These are phyloP conservation scores for Gymnorhina tibicen DNA, from an alignment of 2,113 vertebrate genomes.

Conservation along the genomic window DNA sequence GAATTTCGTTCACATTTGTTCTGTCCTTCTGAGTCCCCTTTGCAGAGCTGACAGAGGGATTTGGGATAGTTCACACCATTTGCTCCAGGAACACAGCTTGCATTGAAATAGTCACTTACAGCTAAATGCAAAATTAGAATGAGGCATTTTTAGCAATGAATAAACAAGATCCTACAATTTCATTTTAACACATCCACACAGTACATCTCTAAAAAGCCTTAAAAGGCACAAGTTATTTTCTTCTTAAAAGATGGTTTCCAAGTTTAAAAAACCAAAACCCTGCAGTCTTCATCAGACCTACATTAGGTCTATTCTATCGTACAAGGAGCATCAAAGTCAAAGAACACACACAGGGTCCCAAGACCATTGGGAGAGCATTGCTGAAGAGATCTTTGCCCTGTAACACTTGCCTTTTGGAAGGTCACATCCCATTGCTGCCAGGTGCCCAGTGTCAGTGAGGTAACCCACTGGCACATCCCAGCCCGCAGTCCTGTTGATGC, in stretches of 20 bases:
- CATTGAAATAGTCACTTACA: conserved; percentile 84
- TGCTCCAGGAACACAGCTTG: conserved; percentile 90
- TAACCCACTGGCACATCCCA: conserved; percentile 91
- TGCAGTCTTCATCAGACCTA: neutral
- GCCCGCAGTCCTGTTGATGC: conserved; percentile 84
- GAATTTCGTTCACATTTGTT: conserved; percentile 73
- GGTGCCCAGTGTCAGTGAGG: conserved; percentile 81
- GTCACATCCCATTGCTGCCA: conserved; percentile 86
- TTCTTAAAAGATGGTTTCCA: neutral
- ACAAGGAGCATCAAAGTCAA: neutral
- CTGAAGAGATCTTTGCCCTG: neutral
- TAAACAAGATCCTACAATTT: neutral
- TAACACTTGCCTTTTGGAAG: conserved; percentile 74
- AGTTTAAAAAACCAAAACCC: neutral
- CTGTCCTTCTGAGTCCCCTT: conserved; percentile 66
- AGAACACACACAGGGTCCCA: neutral
- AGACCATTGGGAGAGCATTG: rapidly evolving
- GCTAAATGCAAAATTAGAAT: conserved; percentile 67
- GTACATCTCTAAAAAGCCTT: neutral
- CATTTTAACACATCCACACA: neutral
- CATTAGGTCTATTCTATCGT: neutral
- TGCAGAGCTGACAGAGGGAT: conserved; percentile 85
- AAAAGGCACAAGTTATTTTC: neutral
- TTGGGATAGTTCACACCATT: conserved; percentile 42
- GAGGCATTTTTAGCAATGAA: neutral